These are phyloP conservation scores for Hemistola chrysoprasaria DNA, from an alignment of 2,888 invertebrate species.

Conservation along the genomic window DNA sequence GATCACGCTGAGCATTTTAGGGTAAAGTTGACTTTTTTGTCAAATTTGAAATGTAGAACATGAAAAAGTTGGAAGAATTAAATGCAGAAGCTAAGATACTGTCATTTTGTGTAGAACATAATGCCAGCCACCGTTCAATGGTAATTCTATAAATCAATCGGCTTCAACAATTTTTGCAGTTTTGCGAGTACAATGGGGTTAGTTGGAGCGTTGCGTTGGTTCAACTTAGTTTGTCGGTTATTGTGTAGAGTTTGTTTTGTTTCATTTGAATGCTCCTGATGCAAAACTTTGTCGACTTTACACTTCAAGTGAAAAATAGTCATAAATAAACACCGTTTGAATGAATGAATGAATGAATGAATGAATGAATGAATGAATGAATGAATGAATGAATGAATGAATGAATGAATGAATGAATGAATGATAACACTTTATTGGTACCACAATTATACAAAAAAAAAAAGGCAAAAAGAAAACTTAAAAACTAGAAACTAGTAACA, in stretches of 20 bases:
- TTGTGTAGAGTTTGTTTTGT: conserved; percentile 8
- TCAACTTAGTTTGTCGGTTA: conserved; percentile 8
- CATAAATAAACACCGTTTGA: conserved; percentile 3
- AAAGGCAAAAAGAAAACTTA: too few species aligned
- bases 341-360: too few species aligned
- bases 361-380: too few species aligned
- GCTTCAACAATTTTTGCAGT: conserved; percentile 31
- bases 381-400: too few species aligned
- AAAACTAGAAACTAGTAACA: too few species aligned
- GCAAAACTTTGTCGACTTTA: conserved; percentile 6
- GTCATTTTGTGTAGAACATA: conserved; percentile 4
- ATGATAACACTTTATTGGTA: too few species aligned
- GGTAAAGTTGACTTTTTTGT: too few species aligned
- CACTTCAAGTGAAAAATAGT: background rate
- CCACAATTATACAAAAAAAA: too few species aligned
- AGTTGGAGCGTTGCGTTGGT: conserved; percentile 7
- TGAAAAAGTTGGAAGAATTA: too few species aligned
- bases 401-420: too few species aligned
- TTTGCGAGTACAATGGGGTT: conserved; percentile 16
- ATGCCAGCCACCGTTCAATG: conserved; percentile 37
- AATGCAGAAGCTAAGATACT: background rate
- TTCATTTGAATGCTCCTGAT: conserved; percentile 5
- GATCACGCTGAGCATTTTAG: too few species aligned
- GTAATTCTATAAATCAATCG: conserved; percentile 69
- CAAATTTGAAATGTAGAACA: too few species aligned